phyloP scores from a whole-genome alignment of 2,888 invertebrate genomes.

The Tiliacea citrago region DNA sequence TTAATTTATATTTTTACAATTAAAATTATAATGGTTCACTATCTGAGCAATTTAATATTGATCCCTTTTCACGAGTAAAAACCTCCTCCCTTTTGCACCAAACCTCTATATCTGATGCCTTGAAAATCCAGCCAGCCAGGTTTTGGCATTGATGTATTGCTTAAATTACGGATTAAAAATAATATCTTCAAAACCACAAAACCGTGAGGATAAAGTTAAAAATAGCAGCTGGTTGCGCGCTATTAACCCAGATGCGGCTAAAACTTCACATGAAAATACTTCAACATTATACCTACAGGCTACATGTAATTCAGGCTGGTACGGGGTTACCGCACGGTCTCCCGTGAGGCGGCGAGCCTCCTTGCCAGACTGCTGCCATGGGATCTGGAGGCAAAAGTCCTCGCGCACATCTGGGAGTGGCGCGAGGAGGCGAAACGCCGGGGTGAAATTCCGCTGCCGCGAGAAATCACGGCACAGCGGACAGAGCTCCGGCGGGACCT shows the following conservation, averaged over 20 bases:
- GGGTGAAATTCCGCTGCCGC: no score
- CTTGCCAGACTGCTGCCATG: no score
- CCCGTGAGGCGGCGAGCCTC: no score
- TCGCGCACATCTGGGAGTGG: no score
- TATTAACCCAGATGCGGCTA: constrained; percentile 50
- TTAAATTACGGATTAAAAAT: neutral
- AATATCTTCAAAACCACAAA: constrained; percentile 12
- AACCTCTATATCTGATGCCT: neutral
- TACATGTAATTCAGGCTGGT: no score
- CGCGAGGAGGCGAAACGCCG: no score
- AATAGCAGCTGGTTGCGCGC: constrained; percentile 21
- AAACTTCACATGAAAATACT: constrained; percentile 42
- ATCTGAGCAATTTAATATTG: neutral
- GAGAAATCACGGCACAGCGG: no score
- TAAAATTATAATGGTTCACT: neutral
- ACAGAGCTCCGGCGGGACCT: no score
- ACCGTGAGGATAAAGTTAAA: constrained; percentile 21
- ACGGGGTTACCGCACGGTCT: no score
- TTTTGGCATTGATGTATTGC: neutral
- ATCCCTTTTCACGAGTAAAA: neutral
- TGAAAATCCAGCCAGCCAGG: neutral
- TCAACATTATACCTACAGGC: constrained; percentile 23
- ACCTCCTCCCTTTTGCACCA: neutral
- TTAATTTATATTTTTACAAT: no score
- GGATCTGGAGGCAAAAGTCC: no score